phyloP scores from a whole-genome alignment of 2,888 invertebrate species.

The Acanthococcus lagerstroemiae region DNA sequence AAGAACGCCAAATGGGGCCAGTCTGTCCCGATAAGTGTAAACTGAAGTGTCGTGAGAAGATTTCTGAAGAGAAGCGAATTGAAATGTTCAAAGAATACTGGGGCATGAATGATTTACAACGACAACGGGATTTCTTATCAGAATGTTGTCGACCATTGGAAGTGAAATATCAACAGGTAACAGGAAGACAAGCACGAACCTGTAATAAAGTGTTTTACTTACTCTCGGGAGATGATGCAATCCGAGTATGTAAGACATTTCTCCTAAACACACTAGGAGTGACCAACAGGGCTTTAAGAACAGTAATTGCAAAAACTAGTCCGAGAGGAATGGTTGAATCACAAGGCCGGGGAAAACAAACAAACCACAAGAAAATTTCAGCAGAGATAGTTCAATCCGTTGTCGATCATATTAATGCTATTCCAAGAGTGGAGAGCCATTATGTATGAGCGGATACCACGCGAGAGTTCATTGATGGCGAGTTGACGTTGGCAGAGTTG shows the following conservation, averaged over 20 bases:
- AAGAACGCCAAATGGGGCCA: constrained; percentile 24
- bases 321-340: no score
- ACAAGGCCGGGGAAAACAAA: no score
- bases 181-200: constrained; percentile 13
- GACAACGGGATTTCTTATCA: constrained; percentile 28
- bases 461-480: constrained; percentile 34
- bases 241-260: no score
- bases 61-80: constrained; percentile 28
- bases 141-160: neutral
- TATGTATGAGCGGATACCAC: constrained; percentile 33
- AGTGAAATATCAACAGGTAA: constrained; percentile 1
- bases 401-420: constrained; percentile 14
- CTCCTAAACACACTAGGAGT: no score
- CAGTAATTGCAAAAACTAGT: no score
- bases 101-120: constrained; percentile 27
- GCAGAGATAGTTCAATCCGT: neutral
- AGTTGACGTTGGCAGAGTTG: constrained; percentile 24
- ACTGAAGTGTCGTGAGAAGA: constrained; percentile 28
- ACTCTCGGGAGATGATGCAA: neutral
- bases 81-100: constrained; percentile 31
- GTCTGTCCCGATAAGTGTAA: constrained; percentile 29
- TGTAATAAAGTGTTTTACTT: constrained; percentile 28
- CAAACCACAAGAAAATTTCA: neutral
- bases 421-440: constrained; percentile 34
- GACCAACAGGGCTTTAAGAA: no score